Evolutionary conservation across 2,888 invertebrate species (phyloP), one percentile per base, ranked within the genome.

Genomic region (Chloromyia formosa): DNA sequence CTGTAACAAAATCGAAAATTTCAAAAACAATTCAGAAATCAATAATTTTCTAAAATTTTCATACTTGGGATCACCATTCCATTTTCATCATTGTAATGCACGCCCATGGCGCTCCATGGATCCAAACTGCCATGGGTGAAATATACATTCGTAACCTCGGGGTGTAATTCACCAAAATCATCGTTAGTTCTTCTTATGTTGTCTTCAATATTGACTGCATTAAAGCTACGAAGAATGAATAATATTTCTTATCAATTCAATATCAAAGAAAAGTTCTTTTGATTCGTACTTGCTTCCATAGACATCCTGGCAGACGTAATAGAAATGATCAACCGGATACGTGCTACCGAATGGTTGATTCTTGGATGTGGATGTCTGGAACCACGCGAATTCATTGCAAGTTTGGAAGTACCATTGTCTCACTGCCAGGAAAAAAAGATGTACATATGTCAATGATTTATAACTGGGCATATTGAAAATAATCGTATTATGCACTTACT

Each of bases 371-470:
- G 94, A 91, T 1, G 92, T 90, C 86, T 94, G 94, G 84, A 89
- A 94, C 88, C 91, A 95, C 72, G 94, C 95, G 83, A 90, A 95
- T 86, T 96, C 94, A 69, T 91, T 91, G 83, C 96, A 96, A 0
- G 93, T 94, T 85, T 95, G 95, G 83, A 92, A 94, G 1, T 87
- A 88, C 94, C 95, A 95, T 61, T 91, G 89, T 0, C 93, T 89
- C 83, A 87, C 93, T 92, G 40, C 40, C 3, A 16, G 5, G 53
- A 53, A 16, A 16, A 45, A 45, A 45, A 45, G 0, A 45, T 45
- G 9, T 45, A 45, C 14, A 12, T 12, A 45, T 12, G 9, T 12
- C 45, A 10, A 35, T 35, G 27, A 35, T 35, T 35, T 18, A 3
- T 4, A 58, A 22, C 14, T 18, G 0, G 22, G 14, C 58, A 18